Evolutionary conservation across 2,113 vertebrate species (phyloP).

Genomic region (Uria aalge): DNA sequence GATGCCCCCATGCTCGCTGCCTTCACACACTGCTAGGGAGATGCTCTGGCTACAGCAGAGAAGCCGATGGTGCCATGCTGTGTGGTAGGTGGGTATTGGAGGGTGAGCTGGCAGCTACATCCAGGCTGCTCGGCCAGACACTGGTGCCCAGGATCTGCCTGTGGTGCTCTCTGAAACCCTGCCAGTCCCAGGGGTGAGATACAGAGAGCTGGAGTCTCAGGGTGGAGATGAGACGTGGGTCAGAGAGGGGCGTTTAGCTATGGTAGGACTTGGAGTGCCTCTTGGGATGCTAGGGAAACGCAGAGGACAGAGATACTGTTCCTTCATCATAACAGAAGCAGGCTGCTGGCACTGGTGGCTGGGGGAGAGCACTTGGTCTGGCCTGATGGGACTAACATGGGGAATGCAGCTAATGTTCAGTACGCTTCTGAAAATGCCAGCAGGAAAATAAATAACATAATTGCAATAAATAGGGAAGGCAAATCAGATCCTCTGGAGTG

Average conservation of each 20-base stretch:
- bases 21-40: neutral
- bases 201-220: neutral
- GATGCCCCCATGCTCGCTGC: neutral
- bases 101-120: neutral
- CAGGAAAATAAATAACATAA: neutral
- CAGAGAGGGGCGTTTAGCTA: accelerated
- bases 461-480: neutral
- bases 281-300: neutral
- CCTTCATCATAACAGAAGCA: neutral
- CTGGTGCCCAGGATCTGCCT: neutral
- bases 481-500: neutral
- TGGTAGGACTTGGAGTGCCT: neutral
- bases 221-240: neutral
- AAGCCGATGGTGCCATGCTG: accelerated
- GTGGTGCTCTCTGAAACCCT: neutral
- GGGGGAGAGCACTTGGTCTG: neutral
- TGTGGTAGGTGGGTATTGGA: too few species aligned
- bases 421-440: neutral
- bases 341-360: neutral
- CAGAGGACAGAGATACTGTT: neutral
- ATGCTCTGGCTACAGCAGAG: accelerated
- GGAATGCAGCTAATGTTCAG: neutral
- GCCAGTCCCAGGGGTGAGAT: neutral
- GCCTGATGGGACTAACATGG: neutral
- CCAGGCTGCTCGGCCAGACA: neutral